Evolutionary conservation across 2,888 invertebrate genomes (phyloP).

Genomic region (Slavum lentiscoides): DNA sequence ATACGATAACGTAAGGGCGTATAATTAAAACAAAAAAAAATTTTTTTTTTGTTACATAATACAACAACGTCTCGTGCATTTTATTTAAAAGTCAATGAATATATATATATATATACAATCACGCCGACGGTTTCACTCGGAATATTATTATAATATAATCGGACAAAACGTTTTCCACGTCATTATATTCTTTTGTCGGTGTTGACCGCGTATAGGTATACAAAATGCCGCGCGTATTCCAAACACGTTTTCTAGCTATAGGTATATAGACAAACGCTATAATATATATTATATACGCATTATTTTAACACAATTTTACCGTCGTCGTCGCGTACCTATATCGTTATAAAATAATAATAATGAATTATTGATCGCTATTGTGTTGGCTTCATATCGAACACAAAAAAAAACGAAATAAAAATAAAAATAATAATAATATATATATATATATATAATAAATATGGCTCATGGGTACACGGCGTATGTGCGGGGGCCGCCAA

Average conservation of each 20-base stretch:
- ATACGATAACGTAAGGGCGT: no score
- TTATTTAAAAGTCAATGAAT: background rate
- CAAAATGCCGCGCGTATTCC: background rate
- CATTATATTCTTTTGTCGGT: conserved; percentile 41
- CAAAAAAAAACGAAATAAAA: background rate
- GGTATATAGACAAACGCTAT: background rate
- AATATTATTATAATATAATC: conserved; percentile 1
- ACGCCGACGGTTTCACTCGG: conserved; percentile 30
- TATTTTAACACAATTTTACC: conserved; percentile 43
- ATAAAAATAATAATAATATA: no score
- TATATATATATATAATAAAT: no score
- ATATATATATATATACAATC: conserved; percentile 9
- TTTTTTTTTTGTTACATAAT: no score
- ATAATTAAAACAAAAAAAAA: no score
- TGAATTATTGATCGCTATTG: conserved; percentile 41
- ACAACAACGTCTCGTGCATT: background rate
- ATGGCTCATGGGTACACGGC: background rate
- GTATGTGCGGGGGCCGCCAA: no score
- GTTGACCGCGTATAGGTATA: background rate
- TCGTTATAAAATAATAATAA: background rate
- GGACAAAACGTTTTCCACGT: conserved; percentile 17
- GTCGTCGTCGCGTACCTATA: background rate
- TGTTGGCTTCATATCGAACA: conserved; percentile 15
- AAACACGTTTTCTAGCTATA: background rate
- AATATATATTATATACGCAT: background rate